These are phyloP conservation scores for Eciton burchellii DNA, from an alignment of 1,140 invertebrate genomes.

Conservation along the genomic window DNA sequence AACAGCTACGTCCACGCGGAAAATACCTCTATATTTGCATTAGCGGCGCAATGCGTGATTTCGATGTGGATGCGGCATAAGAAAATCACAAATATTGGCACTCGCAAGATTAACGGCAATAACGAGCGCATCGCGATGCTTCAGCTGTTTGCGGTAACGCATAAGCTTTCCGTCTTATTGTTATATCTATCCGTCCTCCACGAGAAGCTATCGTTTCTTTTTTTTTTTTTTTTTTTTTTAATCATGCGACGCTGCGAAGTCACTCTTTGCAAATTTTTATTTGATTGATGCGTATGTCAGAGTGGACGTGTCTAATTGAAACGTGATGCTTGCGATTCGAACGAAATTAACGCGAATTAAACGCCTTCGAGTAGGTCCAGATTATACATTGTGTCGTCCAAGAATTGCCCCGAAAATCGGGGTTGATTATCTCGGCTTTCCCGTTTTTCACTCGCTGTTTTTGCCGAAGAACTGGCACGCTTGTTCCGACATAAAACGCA, in stretches of 20 bases:
- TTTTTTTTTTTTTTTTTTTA: too few species aligned
- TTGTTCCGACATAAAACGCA: constrained; percentile 13
- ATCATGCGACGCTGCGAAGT: too few species aligned
- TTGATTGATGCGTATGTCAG: neutral
- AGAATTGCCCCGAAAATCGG: neutral
- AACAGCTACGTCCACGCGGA: neutral
- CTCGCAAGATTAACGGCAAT: neutral
- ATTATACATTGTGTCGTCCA: neutral
- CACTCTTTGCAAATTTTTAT: neutral
- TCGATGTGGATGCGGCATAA: neutral
- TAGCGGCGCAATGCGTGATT: neutral
- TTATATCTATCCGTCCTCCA: neutral
- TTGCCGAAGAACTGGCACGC: neutral
- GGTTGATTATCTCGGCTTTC: neutral
- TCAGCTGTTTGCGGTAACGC: neutral
- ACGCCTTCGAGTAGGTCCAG: neutral
- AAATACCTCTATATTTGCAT: neutral
- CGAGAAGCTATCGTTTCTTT: neutral
- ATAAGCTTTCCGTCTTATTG: neutral
- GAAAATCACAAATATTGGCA: constrained; percentile 3
- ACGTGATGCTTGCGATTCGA: neutral
- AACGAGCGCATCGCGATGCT: neutral
- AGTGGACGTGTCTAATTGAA: neutral
- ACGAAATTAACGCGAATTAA: neutral
- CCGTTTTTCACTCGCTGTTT: neutral